phyloP scores from a whole-genome alignment of 1,140 invertebrate species.

The Apolygus lucorum region DNA sequence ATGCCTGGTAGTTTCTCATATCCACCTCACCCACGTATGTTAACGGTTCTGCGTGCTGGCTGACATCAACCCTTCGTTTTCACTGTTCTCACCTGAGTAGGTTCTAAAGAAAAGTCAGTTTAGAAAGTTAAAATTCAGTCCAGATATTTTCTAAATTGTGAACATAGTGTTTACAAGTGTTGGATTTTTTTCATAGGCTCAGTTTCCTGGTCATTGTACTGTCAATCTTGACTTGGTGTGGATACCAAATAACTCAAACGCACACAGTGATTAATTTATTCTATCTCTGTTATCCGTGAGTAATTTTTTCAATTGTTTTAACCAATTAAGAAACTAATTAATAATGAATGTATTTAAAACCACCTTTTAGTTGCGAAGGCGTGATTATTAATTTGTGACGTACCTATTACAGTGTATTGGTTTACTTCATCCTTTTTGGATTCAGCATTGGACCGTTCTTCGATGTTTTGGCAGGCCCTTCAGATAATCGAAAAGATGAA shows the following conservation, averaged over 20 bases:
- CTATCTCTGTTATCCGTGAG: slow-evolving; percentile 85
- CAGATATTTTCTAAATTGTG: too few relatives aligned
- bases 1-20: too few relatives aligned
- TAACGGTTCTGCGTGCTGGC: too few relatives aligned
- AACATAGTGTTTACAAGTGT: too few relatives aligned
- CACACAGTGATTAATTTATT: slow-evolving; percentile 64
- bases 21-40: too few relatives aligned
- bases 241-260: slow-evolving; percentile 59
- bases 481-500: slow-evolving; percentile 31
- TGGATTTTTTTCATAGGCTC: slow-evolving; percentile 46
- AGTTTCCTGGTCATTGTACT: slow-evolving; percentile 45
- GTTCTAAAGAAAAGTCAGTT: too few relatives aligned
- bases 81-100: too few relatives aligned
- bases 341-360: too few relatives aligned
- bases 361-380: too few relatives aligned
- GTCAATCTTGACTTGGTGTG: slow-evolving; percentile 52
- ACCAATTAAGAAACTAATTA: not conserved
- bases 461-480: slow-evolving; percentile 39
- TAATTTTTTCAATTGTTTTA: slow-evolving; percentile 35
- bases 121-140: too few relatives aligned
- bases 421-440: slow-evolving; percentile 80
- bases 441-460: slow-evolving; percentile 59
- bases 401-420: slow-evolving; percentile 52
- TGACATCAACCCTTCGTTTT: too few relatives aligned
- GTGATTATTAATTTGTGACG: not conserved